Evolutionary conservation across 2,113 vertebrate species (phyloP), one percentile per base, ranked within the genome.

Genomic region (Malaclemys terrapin): DNA sequence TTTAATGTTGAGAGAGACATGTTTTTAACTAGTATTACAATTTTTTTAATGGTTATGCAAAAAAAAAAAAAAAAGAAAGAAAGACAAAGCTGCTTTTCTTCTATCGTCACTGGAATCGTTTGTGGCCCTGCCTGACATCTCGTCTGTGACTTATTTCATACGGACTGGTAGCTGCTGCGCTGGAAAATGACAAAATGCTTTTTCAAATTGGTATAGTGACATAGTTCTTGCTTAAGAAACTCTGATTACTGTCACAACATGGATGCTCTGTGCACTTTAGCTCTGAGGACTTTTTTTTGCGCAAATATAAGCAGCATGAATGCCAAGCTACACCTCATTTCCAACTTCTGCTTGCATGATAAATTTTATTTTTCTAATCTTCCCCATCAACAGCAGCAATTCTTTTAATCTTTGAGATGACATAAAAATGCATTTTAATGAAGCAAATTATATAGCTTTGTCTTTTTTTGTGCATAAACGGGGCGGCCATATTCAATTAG

Each of bases 401-500:
- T 86, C 59, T 89, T 80, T 83, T 62, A 87, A 92, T 94, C 93
- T 92, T 89, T 82, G 54, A 8, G 75, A 91, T 85, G 89, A 45
- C 87, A 96, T 82, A 85, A 93, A 94, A 92, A 89, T 81, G 82
- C 93, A 56, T 93, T 95, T 93, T 92, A 96, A 95, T 79, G 87
- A 94, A 83, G 92, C 86, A 93, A 92, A 96, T 91, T 35, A 91
- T 57, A 75, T 5, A 42, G 93, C 92, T 93, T 91, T 96, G 90
- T 93, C 93, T 97, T 54, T 93, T 93, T 88, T 89, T 62, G 78
- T 72, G 82, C 19, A 80, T 38, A 53, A 95, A 89, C 6, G 0
- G 84, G 86, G 95, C 4, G 53, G 87, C 92, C 94, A 19, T 90
- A 89, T 97, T 97, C 98, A 97, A 87, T 97, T 97, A 97, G 93